Conservation (phyloP, 2,888 invertebrate species). For the Dione juno region DNA sequence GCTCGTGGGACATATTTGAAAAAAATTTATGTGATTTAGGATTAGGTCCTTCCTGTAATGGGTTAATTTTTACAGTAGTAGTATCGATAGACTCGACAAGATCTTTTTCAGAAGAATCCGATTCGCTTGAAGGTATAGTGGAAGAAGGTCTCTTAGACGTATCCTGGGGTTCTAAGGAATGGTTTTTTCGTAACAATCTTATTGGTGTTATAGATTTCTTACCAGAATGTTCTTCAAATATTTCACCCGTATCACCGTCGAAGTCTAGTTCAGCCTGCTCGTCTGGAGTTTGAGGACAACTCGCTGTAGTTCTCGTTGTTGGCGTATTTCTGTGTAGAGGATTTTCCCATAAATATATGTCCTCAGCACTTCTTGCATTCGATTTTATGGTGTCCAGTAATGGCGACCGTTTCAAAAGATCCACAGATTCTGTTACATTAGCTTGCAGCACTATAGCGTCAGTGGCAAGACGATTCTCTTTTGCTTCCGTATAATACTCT, state of each 20-base stretch:
- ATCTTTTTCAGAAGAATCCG: slow-evolving; percentile 73
- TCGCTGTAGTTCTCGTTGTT: slow-evolving; percentile 71
- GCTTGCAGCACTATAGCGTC: slow-evolving; percentile 56
- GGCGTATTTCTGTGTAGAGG: slow-evolving; percentile 85
- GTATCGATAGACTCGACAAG: slow-evolving; percentile 51
- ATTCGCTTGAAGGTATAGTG: slow-evolving; percentile 68
- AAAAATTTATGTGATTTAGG: slow-evolving; percentile 79
- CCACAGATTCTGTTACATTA: slow-evolving; percentile 56
- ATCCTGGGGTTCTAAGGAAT: slow-evolving; percentile 67
- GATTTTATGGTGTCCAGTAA: slow-evolving; percentile 68
- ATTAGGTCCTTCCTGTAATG: slow-evolving; percentile 55
- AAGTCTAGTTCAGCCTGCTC: slow-evolving; percentile 88
- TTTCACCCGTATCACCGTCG: slow-evolving; percentile 84
- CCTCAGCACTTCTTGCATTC: slow-evolving; percentile 83
- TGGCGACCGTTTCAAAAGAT: slow-evolving; percentile 66
- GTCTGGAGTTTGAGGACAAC: slow-evolving; percentile 86
- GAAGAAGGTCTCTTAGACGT: slow-evolving; percentile 55
- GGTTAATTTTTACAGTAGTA: slow-evolving; percentile 52
- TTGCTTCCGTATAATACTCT: slow-evolving; percentile 57
- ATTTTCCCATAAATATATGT: slow-evolving; percentile 92
- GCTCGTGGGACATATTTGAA: slow-evolving; percentile 79
- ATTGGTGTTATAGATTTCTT: slow-evolving; percentile 88
- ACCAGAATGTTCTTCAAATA: slow-evolving; percentile 86
- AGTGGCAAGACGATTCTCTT: slow-evolving; percentile 55
- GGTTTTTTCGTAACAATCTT: slow-evolving; percentile 80